Percentiles rank a stretch among this genome's conserved stretches.
These are phyloP conservation scores for Lampris incognitus DNA, from an alignment of 2,113 vertebrate species.

Conservation along the genomic window DNA sequence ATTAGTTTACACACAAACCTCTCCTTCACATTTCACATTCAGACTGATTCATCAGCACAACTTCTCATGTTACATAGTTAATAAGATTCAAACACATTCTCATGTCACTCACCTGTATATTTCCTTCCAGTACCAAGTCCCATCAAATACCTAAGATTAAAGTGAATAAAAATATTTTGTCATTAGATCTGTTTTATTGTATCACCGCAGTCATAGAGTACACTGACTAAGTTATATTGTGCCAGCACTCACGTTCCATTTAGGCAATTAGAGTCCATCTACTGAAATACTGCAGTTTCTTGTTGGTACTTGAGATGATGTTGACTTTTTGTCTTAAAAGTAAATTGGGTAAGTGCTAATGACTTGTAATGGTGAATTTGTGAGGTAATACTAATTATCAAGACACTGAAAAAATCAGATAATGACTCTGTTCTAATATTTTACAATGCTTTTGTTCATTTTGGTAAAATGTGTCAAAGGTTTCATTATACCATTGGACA, in stretches of 20 bases:
- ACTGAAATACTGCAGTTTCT: slow-evolving; percentile 61
- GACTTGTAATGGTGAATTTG: no score
- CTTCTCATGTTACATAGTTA: slow-evolving; percentile 68
- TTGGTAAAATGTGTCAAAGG: slow-evolving; percentile 21
- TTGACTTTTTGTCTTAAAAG: slow-evolving; percentile 9
- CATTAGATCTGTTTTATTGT: slow-evolving; percentile 70
- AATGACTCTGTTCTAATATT: no score
- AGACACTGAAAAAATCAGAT: no score
- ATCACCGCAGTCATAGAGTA: slow-evolving; percentile 65
- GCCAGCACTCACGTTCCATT: slow-evolving; percentile 63
- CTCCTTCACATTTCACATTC: slow-evolving; percentile 45
- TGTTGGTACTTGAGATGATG: slow-evolving; percentile 45
- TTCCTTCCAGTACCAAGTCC: slow-evolving; percentile 64
- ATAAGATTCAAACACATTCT: slow-evolving; percentile 69
- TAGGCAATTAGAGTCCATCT: slow-evolving; percentile 57
- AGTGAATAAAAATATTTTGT: slow-evolving; percentile 72
- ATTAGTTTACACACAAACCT: slow-evolving; percentile 36
- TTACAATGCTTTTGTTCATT: slow-evolving; percentile 4
- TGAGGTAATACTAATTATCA: no score
- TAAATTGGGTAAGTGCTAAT: neutral
- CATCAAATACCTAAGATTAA: slow-evolving; percentile 67
- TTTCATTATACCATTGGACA: slow-evolving; percentile 6
- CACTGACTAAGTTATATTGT: slow-evolving; percentile 64
- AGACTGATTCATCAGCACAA: slow-evolving; percentile 31
- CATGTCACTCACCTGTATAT: slow-evolving; percentile 56